A percentile compares a stretch with the other conserved stretches of the same genome.
These are phyloP conservation scores for Melieria omissa DNA, from an alignment of 2,888 invertebrate genomes.

Conservation along the genomic window DNA sequence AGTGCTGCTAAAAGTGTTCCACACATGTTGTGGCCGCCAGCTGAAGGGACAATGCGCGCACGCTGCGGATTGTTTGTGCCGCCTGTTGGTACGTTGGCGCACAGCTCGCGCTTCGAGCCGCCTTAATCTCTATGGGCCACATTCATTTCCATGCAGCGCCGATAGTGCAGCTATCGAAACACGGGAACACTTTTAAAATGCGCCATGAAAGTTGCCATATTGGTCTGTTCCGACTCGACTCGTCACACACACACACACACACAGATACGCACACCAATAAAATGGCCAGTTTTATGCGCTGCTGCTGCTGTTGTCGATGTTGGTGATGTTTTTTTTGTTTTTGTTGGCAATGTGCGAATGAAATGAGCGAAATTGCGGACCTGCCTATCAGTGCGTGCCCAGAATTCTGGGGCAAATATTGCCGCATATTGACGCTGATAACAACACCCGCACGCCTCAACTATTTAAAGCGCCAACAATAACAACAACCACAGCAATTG, in stretches of 20 bases:
- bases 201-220: slow-evolving; percentile 58
- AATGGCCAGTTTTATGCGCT: neutral
- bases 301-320: neutral
- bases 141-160: slow-evolving; percentile 62
- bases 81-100: too few species aligned
- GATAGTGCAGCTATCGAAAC: slow-evolving; percentile 62
- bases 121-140: slow-evolving; percentile 61
- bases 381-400: slow-evolving; percentile 15
- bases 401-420: slow-evolving; percentile 25
- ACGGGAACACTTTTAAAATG: slow-evolving; percentile 63
- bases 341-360: slow-evolving; percentile 19
- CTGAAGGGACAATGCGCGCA: neutral
- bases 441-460: slow-evolving; percentile 14
- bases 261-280: neutral
- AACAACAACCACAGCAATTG: neutral
- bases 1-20: neutral
- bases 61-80: too few species aligned
- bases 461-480: neutral
- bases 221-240: too few species aligned
- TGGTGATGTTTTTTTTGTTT: neutral
- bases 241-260: slow-evolving; percentile 28
- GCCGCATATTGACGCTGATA: slow-evolving; percentile 19
- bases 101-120: neutral
- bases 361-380: slow-evolving; percentile 14
- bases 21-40: neutral